Percentiles rank a stretch among this genome's conserved stretches.
Conservation (phyloP, 35 echinoderm and acorn worm genomes). For the Apostichopus japonicus region DNA sequence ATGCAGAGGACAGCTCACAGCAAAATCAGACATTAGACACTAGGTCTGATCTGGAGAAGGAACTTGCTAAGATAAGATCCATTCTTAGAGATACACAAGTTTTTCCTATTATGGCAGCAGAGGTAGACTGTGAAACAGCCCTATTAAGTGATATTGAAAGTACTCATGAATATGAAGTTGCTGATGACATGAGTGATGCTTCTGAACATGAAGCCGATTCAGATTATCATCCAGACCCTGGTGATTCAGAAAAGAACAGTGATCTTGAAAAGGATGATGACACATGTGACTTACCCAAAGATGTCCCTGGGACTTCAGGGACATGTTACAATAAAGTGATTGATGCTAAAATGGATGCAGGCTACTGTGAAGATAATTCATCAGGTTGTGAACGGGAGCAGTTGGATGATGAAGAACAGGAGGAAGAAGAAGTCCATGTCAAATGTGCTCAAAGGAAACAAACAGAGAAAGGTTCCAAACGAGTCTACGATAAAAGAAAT, state of each 20-base stretch:
- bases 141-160: background rate
- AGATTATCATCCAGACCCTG: background rate
- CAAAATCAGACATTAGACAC: background rate
- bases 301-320: background rate
- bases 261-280: background rate
- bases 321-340: background rate
- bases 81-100: background rate
- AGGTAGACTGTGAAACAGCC: background rate
- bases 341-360: background rate
- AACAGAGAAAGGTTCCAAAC: background rate
- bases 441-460: background rate
- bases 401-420: background rate
- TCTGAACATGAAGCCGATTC: background rate
- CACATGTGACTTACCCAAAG: background rate
- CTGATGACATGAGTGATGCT: background rate
- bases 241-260: background rate
- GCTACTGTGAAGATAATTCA: background rate
- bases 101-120: background rate
- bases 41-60: too few relatives aligned
- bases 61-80: background rate
- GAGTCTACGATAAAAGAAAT: conserved; percentile 24
- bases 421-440: background rate
- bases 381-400: background rate
- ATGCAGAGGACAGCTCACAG: background rate
- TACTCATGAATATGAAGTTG: background rate